These are phyloP conservation scores for Morpho deidamia DNA, from an alignment of 2,888 invertebrate genomes.

Conservation along the genomic window DNA sequence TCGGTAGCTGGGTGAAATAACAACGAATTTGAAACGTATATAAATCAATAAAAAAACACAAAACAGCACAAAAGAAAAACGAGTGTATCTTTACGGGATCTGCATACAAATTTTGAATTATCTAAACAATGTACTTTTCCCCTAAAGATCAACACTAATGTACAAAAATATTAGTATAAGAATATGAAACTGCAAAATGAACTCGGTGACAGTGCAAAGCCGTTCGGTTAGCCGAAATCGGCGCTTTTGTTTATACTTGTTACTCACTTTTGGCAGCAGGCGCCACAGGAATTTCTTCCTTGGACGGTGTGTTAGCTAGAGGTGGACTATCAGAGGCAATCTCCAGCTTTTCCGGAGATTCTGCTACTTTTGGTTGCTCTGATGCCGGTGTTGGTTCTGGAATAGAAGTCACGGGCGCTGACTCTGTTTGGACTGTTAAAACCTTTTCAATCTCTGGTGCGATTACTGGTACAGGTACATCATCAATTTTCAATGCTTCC, in stretches of 20 bases:
- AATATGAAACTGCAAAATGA: slow-evolving; percentile 70
- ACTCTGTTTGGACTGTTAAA: slow-evolving; percentile 17
- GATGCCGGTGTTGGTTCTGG: slow-evolving; percentile 8
- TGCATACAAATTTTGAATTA: background rate
- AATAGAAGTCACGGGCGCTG: slow-evolving; percentile 12
- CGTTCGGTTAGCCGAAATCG: slow-evolving; percentile 40
- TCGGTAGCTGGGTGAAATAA: slow-evolving; percentile 79
- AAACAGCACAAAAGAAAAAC: slow-evolving; percentile 71
- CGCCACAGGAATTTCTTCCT: slow-evolving; percentile 48
- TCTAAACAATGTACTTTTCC: slow-evolving; percentile 26
- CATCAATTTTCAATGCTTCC: slow-evolving; percentile 21
- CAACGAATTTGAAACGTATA: slow-evolving; percentile 74
- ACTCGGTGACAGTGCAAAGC: slow-evolving; percentile 74
- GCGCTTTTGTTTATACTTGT: slow-evolving; percentile 23
- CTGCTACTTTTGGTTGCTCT: slow-evolving; percentile 13
- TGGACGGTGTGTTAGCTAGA: slow-evolving; percentile 60
- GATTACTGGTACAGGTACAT: slow-evolving; percentile 13
- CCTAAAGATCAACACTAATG: slow-evolving; percentile 54
- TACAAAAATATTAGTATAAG: slow-evolving; percentile 64
- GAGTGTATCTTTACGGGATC: slow-evolving; percentile 20
- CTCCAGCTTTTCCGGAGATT: slow-evolving; percentile 14
- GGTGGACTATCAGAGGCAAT: slow-evolving; percentile 58
- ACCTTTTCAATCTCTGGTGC: slow-evolving; percentile 26
- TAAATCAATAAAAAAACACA: slow-evolving; percentile 72
- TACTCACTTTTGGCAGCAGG: slow-evolving; percentile 70